Conservation (phyloP, 2,797 vertebrate species). For the Siniperca undulata region DNA sequence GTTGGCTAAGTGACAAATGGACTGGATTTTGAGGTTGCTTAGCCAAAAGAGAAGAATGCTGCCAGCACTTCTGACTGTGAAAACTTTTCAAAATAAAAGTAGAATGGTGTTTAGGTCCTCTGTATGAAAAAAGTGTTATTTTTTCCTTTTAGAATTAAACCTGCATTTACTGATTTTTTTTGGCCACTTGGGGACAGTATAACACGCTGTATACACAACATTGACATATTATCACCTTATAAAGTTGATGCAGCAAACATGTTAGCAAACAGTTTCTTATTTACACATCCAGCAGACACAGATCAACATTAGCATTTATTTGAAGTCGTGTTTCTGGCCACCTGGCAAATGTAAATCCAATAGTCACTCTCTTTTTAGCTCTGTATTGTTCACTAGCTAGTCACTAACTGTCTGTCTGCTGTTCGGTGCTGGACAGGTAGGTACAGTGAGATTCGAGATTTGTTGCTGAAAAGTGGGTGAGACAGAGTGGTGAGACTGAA, state of each 20-base stretch:
- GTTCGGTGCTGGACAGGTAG: neutral
- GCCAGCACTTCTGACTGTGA: slow-evolving; percentile 55
- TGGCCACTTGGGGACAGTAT: neutral
- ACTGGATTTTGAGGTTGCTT: slow-evolving; percentile 19
- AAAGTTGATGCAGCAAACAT: neutral
- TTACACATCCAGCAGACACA: neutral
- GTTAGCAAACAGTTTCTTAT: too few species aligned
- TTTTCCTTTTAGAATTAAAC: neutral
- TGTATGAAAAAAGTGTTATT: neutral
- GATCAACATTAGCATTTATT: neutral
- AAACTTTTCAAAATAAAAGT: slow-evolving; percentile 28
- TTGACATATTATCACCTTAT: neutral
- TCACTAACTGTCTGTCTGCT: neutral
- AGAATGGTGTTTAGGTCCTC: neutral
- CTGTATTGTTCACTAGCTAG: neutral
- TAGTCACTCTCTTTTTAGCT: neutral
- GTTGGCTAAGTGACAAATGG: slow-evolving; percentile 52
- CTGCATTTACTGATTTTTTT: neutral
- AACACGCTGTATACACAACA: neutral
- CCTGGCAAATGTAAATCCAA: neutral
- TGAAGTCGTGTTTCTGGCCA: neutral
- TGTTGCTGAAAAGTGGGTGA: too few species aligned
- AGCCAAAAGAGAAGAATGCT: slow-evolving; percentile 43
- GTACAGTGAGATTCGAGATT: neutral
- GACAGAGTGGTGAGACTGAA: neutral